Evolutionary conservation across 2,888 invertebrate genomes (phyloP), one percentile per base, ranked within the genome.

Genomic region (Eupithecia exiguata): DNA sequence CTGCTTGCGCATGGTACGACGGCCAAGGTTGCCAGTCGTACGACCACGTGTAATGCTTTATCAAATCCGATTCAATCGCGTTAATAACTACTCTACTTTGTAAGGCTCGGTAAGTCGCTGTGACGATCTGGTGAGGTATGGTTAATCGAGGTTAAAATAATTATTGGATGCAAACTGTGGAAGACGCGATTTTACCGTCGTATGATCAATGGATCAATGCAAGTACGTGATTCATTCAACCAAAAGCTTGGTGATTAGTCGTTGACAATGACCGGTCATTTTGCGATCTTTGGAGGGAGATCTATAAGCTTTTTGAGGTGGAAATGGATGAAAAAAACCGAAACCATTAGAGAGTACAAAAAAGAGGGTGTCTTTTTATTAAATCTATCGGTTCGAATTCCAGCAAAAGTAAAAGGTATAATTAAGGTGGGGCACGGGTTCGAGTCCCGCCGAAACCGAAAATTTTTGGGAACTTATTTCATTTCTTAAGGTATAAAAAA

Each of bases 1-100:
- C 73, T 77, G 71, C 70, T 71, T 61, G 72, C 69, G 77, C 72
- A 66, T 74, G 76, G 77, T 67, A 80, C 78, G 71, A 80, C 76
- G 71, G 70, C 73, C 78, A 79, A 80, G 80, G 80, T 74, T 73
- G 71, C 62, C 70, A 70, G n/a, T 30, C 69, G 65, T 49, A 49
- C 40, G 25, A 66, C 63, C 72, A 72, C 70, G 72, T 72, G 72
- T 43, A 68, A 30, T 43, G n/a, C 65, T 66, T 58, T 70, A 75
- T 68, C 71, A 69, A 58, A 72, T 58, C 66, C 40, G n/a, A 38
- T 65, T 38, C 65, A 65, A 65, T 65, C 65, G 25, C n/a, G 6
- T 2, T 35, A 35, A 62, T 30, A 35, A 61, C 53, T 30, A 30
- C 25, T 30, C 61, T 16, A 30, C 61, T 7, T 61, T 61, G 25